Base-by-base conservation (phyloP, 1,140 invertebrate species). In the Heliconius eleuchia region DNA sequence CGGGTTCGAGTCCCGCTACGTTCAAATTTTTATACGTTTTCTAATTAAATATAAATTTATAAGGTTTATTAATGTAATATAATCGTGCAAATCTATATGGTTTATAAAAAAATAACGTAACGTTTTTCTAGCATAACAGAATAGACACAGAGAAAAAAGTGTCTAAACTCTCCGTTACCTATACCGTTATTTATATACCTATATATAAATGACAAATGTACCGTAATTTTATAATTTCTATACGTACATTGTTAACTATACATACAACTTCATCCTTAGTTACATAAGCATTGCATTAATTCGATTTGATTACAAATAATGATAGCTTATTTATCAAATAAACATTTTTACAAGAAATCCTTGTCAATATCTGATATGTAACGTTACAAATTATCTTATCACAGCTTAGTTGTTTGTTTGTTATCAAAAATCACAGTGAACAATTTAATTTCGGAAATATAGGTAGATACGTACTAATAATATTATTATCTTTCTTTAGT, bases 341-440 rank as follows among this genome's bases (percentile, higher is more conserved):
- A 27, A 66, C 30, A 30, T 27, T 66, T 66, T 66, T 27, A 66
- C 60, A 66, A 66, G 60, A 66, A 66, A 66, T 30, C 9, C 60
- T 27, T 66, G 30, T 66, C 60, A 30, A 66, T 30, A 66, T 66
- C 23, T 66, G 60, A 66, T 30, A 66, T 13, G 27, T 27, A 66
- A 27, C n/a, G 60, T 66, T 66, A 23, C 4, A 16, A 60, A 27
- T 60, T 27, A 66, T 66, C 60, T 66, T 66, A 66, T 66, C 60
- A 30, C n/a, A 18, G 23, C 13, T 46, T 46, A 46, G 42, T 46
- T 30, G 60, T 66, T 66, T 60, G n/a, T 27, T 23, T n/a, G 2
- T 60, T 66, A 66, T 66, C 60, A 66, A 66, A 66, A 66, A 66
- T 66, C 60, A 66, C 60, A 27, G 60, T 13, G 60, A 66, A 66